Evolutionary conservation across 2,113 vertebrate genomes (phyloP), one percentile per base, ranked within the genome.

Genomic region (Falco punctatus): DNA sequence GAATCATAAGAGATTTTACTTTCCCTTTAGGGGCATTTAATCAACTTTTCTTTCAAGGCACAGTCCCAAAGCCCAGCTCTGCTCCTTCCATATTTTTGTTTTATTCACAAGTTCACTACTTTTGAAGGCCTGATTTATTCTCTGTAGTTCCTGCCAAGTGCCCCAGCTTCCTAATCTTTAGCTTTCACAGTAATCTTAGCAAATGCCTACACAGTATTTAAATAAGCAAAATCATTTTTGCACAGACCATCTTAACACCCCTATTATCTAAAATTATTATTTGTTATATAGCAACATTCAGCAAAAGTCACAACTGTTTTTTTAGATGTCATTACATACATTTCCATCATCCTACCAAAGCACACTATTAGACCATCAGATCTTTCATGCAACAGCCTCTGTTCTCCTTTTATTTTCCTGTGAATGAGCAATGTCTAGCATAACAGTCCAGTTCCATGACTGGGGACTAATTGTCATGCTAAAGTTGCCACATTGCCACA

Each of bases 351-450:
- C 38, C 19, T 75, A 30, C 38, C 7, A 23, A 70, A 38, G 44
- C 19, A 14, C 5, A 18, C 11, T 28, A 7, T 18, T 54, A 52
- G n/a, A 32, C 16, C 19, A 15, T 15, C 24, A 80, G 44, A 33
- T 54, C 5, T 42, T 54, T 69, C 13, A 13, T 74, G 49, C 38
- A 58, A 64, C 20, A 72, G 13, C 7, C 22, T 58, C 28, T 35
- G 20, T 32, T 86, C 11, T 30, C 46, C 10, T 38, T 55, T 32
- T 42, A 22, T 52, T 85, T 44, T 49, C 32, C 23, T 38, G 22
- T 58, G 59, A 64, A 35, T 13, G 9, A 77, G 61, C 0, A 0
- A 35, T 11, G 7, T 12, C 27, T 28, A 28, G 6, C 11, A 11
- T 11, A 67, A 26, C 6, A 42, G 13, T n/a, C 24, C 44, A 26